Conservation (phyloP, 2,797 vertebrate genomes). For the Danio albolineatus region DNA sequence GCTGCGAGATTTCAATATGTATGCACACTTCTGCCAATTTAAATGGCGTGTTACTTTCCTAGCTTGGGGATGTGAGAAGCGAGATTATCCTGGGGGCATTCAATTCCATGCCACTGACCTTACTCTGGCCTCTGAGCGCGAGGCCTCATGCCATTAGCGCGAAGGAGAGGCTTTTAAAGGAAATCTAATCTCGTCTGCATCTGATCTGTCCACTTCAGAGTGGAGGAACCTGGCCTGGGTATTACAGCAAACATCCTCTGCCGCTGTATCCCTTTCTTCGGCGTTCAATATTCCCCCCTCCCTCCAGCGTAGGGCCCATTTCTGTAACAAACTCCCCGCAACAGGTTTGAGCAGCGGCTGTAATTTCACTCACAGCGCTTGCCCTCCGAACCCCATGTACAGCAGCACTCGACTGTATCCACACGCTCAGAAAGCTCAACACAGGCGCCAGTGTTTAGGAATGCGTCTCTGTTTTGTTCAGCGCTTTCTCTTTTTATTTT, state of each 20-base stretch:
- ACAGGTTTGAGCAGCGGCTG: conserved; percentile 63
- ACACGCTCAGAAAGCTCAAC: conserved; percentile 36
- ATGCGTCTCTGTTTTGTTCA: conserved; percentile 53
- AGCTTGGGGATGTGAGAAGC: conserved; percentile 58
- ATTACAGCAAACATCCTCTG: conserved; percentile 66
- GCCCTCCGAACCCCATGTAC: conserved; percentile 48
- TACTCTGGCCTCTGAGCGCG: conserved; percentile 67
- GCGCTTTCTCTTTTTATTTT: conserved; percentile 53
- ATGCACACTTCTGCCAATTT: conserved; percentile 54
- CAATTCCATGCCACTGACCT: conserved; percentile 72
- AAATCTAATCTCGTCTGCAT: conserved; percentile 75
- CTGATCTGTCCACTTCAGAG: conserved; percentile 73
- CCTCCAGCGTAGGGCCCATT: conserved; percentile 62
- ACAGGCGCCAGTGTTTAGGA: conserved; percentile 51
- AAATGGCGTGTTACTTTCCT: conserved; percentile 53
- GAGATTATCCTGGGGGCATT: conserved; percentile 70
- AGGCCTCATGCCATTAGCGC: conserved; percentile 69
- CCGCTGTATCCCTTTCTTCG: conserved; percentile 67
- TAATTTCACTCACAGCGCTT: conserved; percentile 66
- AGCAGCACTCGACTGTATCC: conserved; percentile 49
- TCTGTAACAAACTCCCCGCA: conserved; percentile 64
- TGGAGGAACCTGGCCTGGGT: conserved; percentile 65
- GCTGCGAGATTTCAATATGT: conserved; percentile 43
- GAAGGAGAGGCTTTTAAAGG: conserved; percentile 73
- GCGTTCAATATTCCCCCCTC: conserved; percentile 65